Percentiles rank a stretch among this genome's conserved stretches.
phyloP scores from a whole-genome alignment of 2,797 vertebrate species.

The Rhinella marina region DNA sequence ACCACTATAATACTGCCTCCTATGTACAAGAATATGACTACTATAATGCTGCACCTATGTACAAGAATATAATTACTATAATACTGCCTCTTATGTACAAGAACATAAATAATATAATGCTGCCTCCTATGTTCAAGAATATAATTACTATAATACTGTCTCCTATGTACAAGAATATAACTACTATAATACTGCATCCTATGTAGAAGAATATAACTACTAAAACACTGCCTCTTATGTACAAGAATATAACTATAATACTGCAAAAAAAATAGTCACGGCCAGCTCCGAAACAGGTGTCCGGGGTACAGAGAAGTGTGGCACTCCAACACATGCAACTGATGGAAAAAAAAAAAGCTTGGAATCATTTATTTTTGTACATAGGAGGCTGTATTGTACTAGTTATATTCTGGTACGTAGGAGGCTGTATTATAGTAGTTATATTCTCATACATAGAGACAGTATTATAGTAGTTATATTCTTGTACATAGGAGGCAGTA shows the following conservation, averaged over 20 bases:
- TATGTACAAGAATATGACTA: no score
- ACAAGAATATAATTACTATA: not conserved
- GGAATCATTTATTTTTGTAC: no score
- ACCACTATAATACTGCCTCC: slow-evolving; percentile 7
- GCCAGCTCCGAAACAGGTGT: no score
- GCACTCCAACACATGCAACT: no score
- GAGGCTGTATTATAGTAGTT: not conserved
- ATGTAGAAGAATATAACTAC: slow-evolving; percentile 7
- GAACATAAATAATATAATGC: not conserved
- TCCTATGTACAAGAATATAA: not conserved
- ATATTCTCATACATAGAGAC: not conserved
- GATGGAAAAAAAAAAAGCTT: no score
- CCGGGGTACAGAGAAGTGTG: no score
- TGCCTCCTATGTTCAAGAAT: not conserved
- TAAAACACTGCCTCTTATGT: not conserved
- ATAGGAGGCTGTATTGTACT: not conserved
- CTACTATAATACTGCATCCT: not conserved
- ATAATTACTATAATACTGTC: not conserved
- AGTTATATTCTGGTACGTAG: not conserved
- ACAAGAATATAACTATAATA: slow-evolving; percentile 8
- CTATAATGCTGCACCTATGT: no score
- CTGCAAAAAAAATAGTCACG: not conserved
- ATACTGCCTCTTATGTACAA: no score
- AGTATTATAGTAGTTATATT: slow-evolving; percentile 8
- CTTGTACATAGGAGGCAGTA: not conserved